A percentile compares a stretch with the other conserved stretches of the same genome.
These are phyloP conservation scores for Halcyon smyrnensis DNA, from an alignment of 2,797 vertebrate genomes.

Conservation along the genomic window DNA sequence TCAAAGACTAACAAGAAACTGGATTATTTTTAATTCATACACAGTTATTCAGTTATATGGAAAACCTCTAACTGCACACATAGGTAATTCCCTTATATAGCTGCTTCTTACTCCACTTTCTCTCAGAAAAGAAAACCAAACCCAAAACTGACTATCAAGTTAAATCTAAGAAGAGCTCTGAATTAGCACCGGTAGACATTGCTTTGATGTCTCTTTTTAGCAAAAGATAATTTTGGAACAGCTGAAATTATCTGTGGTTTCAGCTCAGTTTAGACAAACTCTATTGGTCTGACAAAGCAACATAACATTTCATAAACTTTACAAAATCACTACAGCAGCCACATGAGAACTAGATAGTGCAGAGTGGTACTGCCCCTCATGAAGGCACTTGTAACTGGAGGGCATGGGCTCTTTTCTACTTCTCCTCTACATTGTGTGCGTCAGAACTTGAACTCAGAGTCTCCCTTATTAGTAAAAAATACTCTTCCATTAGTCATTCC, in stretches of 20 bases:
- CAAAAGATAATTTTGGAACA: background rate
- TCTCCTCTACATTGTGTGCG: background rate
- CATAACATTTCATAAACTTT: background rate
- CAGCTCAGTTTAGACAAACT: background rate
- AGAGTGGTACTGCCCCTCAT: background rate
- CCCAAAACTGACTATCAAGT: background rate
- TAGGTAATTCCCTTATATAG: background rate
- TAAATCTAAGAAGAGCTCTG: background rate
- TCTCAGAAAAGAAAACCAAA: background rate
- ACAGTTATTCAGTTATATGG: background rate
- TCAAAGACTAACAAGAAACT: background rate
- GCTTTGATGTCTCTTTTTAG: background rate
- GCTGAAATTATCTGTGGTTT: background rate
- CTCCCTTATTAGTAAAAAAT: background rate
- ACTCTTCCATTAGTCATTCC: background rate
- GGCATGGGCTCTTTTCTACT: background rate
- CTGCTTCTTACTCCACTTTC: background rate
- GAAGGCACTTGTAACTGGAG: background rate
- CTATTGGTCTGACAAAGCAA: background rate
- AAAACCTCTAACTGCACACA: background rate
- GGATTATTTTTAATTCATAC: background rate
- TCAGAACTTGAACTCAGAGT: background rate
- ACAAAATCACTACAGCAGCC: background rate
- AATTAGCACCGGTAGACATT: background rate
- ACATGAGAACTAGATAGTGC: fast-evolving